phyloP scores from a whole-genome alignment of 35 echinoderm and acorn worm genomes.

The Nesometra sesokonis region DNA sequence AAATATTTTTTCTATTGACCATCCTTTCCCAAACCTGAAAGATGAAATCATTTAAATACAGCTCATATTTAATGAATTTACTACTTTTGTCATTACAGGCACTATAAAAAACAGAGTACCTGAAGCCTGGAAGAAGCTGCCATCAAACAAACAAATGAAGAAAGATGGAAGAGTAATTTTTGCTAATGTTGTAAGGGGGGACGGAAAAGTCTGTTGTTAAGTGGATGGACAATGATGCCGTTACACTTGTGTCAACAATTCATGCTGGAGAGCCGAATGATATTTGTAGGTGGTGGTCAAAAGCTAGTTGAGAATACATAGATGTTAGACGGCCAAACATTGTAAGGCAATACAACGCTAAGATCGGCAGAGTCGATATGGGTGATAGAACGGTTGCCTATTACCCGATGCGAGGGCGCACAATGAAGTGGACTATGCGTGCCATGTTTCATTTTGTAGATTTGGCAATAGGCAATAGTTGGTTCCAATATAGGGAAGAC shows the following conservation, averaged over 20 bases:
- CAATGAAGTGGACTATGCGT: slow-evolving; percentile 3
- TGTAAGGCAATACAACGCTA: slow-evolving; percentile 1
- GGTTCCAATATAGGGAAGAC: slow-evolving; percentile 2
- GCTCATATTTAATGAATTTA: too few relatives aligned
- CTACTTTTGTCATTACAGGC: too few relatives aligned
- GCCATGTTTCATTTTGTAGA: slow-evolving; percentile 6
- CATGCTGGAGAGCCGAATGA: background rate
- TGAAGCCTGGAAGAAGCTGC: too few relatives aligned
- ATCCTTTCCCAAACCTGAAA: too few relatives aligned
- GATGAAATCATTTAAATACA: too few relatives aligned
- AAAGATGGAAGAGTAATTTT: too few relatives aligned
- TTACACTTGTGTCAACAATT: slow-evolving; percentile 2
- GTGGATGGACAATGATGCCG: background rate
- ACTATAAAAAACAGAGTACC: too few relatives aligned
- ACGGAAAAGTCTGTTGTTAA: too few relatives aligned
- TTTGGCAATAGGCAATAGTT: slow-evolving; percentile 2
- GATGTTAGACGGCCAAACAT: background rate
- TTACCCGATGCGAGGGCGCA: background rate
- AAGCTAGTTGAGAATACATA: slow-evolving; percentile 6
- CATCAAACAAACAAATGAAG: too few relatives aligned
- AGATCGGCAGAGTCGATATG: background rate
- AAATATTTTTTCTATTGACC: too few relatives aligned
- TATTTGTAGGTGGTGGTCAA: background rate
- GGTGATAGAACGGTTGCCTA: slow-evolving; percentile 14
- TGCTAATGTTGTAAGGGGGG: too few relatives aligned